A percentile compares a stretch with the other conserved stretches of the same genome.
Conservation (phyloP, 2,888 invertebrate genomes). For the Plagodis pulveraria region DNA sequence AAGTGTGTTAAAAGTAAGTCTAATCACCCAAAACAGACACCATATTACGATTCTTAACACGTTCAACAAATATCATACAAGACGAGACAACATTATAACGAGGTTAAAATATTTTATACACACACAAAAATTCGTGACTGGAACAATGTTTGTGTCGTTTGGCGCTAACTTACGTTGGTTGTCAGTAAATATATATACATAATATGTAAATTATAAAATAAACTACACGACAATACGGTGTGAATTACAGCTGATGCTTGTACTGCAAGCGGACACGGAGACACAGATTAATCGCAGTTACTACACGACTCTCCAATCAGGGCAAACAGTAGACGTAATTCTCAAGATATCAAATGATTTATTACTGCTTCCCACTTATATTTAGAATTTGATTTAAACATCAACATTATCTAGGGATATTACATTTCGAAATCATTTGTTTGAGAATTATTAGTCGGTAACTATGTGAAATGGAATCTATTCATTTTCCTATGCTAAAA, state of each 20-base stretch:
- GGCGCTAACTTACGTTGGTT: conserved; percentile 56
- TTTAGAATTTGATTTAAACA: conserved; percentile 36
- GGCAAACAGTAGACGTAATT: conserved; percentile 51
- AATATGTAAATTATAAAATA: conserved; percentile 29
- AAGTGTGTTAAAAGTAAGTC: conserved; percentile 5
- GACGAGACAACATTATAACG: conserved; percentile 36
- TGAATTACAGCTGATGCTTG: conserved; percentile 69
- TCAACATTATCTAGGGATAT: no score
- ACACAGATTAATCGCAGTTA: conserved; percentile 15
- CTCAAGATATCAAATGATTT: conserved; percentile 72
- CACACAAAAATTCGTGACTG: conserved; percentile 53
- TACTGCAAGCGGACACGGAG: conserved; percentile 66
- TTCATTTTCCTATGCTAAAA: no score
- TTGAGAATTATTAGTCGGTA: no score
- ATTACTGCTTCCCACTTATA: conserved; percentile 51
- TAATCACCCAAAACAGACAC: conserved; percentile 14
- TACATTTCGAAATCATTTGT: no score
- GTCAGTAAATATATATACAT: conserved; percentile 42
- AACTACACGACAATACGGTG: conserved; percentile 63
- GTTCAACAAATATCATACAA: conserved; percentile 20
- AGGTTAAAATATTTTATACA: conserved; percentile 46
- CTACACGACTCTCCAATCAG: conserved; percentile 50
- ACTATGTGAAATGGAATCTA: no score
- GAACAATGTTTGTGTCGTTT: conserved; percentile 62
- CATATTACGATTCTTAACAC: conserved; percentile 10